A percentile compares a stretch with the other conserved stretches of the same genome.
Conservation (phyloP, 2,888 invertebrate genomes). For the Ectemnius lituratus region DNA sequence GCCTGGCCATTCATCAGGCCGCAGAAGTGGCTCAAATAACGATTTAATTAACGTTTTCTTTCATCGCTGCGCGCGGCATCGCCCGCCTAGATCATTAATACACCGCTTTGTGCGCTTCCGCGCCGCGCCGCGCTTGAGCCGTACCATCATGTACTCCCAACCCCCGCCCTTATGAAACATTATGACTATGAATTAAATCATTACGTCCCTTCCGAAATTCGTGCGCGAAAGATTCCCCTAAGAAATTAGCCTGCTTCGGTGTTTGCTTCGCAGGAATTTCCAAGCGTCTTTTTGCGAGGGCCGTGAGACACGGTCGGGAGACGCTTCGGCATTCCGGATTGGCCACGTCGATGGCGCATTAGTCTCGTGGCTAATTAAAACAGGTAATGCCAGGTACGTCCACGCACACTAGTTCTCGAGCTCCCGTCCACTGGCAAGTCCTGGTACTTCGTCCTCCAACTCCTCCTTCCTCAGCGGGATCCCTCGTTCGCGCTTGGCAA, state of each 20-base stretch:
- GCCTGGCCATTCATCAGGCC: slow-evolving; percentile 32
- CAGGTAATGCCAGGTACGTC: slow-evolving; percentile 57
- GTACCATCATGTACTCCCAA: neutral
- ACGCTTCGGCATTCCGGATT: slow-evolving; percentile 55
- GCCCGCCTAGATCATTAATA: slow-evolving; percentile 3
- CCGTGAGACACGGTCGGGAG: slow-evolving; percentile 31
- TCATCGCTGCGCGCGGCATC: slow-evolving; percentile 32
- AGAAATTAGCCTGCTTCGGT: neutral
- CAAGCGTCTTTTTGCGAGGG: neutral
- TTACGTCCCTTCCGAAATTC: neutral
- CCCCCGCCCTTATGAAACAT: neutral
- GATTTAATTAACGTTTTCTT: slow-evolving; percentile 61
- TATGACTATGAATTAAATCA: neutral
- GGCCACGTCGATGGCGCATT: slow-evolving; percentile 67
- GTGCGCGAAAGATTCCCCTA: neutral
- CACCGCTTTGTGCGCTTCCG: slow-evolving; percentile 5
- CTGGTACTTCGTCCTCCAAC: slow-evolving; percentile 6
- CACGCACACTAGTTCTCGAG: slow-evolving; percentile 33
- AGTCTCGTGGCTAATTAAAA: slow-evolving; percentile 69
- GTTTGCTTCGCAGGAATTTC: neutral
- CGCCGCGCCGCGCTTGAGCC: neutral
- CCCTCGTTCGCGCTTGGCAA: neutral
- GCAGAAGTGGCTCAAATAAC: slow-evolving; percentile 33
- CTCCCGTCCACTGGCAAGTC: neutral
- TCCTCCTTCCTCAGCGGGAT: slow-evolving; percentile 10